Base-by-base conservation (phyloP, 2,113 vertebrate genomes). In the Trogon melanurus region DNA sequence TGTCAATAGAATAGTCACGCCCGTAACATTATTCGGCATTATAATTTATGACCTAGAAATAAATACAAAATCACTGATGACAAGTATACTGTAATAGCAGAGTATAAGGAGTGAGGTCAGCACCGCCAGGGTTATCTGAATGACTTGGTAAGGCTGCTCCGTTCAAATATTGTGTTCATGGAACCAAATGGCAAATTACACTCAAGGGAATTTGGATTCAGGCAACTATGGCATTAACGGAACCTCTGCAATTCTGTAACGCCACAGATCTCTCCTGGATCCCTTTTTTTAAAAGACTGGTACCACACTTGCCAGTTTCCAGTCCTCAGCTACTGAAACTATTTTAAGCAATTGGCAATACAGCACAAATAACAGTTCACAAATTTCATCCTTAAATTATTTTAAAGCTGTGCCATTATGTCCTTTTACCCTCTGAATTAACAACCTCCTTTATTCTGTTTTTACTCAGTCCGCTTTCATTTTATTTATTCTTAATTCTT, bases 1-100 rank as follows among this genome's bases (percentile, higher is more conserved):
- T 61, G 81, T 75, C 85, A 85, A 85, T 13, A 69, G 45, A 89
- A 87, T 34, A 81, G 70, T n/a, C 81, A 74, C 20, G 61, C 53
- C 79, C 29, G 16, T 38, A 81, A 62, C 53, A 60, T 78, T n/a
- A 81, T 69, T 81, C 70, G 65, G 83, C 66, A 87, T 83, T 87
- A 84, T 56, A 85, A 95, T 9, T 60, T 14, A 44, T 82, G 62
- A 88, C 34, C 38, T 79, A 88, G 72, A 93, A 96, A 90, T 44
- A 83, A 88, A 75, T 69, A 75, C 44, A 85, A 83, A 85, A 47
- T 34, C 50, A 73, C 18, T 50, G 20, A 72, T 70, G 64, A 50
- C 36, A 88, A 83, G 51, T 11, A 6, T 30, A 60, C 30, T 79
- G 45, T 76, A 91, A 69, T 5, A 93, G 70, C 36, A 66, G 50